A percentile compares a stretch with the other conserved stretches of the same genome.
phyloP scores from a whole-genome alignment of 2,888 invertebrate species.

The Drosophila engyochracea region DNA sequence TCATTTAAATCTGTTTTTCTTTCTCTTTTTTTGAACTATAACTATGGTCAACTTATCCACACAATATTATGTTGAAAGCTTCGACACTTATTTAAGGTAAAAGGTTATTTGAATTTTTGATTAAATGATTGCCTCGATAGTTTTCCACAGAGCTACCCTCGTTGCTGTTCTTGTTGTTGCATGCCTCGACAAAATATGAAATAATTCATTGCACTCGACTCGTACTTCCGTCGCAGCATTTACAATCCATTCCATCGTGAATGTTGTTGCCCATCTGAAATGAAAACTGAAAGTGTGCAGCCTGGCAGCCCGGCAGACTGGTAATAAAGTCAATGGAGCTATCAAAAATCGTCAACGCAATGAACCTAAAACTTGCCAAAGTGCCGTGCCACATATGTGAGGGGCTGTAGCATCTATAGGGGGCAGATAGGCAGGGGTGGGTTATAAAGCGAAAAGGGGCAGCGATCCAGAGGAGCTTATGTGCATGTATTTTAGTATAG shows the following conservation, averaged over 20 bases:
- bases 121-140: background rate
- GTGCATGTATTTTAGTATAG: constrained; percentile 53
- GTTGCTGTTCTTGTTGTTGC: constrained; percentile 6
- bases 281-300: constrained; percentile 69
- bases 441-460: constrained; percentile 2
- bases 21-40: background rate
- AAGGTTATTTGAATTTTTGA: background rate
- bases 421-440: background rate
- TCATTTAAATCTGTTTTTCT: background rate
- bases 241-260: constrained; percentile 11
- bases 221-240: background rate
- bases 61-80: background rate
- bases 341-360: constrained; percentile 77
- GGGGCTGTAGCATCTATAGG: background rate
- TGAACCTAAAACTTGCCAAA: constrained; percentile 73
- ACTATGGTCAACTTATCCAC: background rate
- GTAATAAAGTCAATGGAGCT: constrained; percentile 80
- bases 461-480: constrained; percentile 13
- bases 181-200: constrained; percentile 63
- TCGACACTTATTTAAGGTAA: background rate
- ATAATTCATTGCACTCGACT: constrained; percentile 69
- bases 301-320: constrained; percentile 40
- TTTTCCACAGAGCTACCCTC: constrained; percentile 31
- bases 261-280: constrained; percentile 10
- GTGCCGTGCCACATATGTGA: constrained; percentile 59